Conservation (phyloP, 1,140 invertebrate species). For the Penaeus vannamei region DNA sequence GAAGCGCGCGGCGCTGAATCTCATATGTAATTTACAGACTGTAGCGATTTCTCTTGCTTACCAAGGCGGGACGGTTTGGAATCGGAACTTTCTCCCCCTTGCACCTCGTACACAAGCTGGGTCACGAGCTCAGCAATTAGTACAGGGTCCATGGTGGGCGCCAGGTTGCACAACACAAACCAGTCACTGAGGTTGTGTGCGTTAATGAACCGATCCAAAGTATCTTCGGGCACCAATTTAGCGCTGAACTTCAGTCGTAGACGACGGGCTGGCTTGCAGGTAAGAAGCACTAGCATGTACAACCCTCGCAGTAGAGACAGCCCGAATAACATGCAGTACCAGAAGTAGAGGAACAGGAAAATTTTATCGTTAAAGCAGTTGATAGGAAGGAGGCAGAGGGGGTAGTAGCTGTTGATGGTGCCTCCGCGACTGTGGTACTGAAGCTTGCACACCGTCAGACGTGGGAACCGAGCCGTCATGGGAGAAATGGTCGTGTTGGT, state of each 20-base stretch:
- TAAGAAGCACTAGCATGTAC: conserved; percentile 67
- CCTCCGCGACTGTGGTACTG: conserved; percentile 68
- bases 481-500: conserved; percentile 67
- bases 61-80: conserved; percentile 68
- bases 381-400: conserved; percentile 67
- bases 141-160: conserved; percentile 68
- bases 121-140: conserved; percentile 68
- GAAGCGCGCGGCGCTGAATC: conserved; percentile 68
- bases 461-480: conserved; percentile 67
- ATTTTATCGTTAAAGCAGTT: conserved; percentile 68
- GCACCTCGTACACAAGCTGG: conserved; percentile 68
- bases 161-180: conserved; percentile 68
- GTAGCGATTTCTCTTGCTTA: conserved; percentile 68
- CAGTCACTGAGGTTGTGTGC: conserved; percentile 68
- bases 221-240: conserved; percentile 67
- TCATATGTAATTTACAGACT: conserved; percentile 69
- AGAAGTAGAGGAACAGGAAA: conserved; percentile 68
- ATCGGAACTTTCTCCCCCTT: conserved; percentile 66
- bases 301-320: conserved; percentile 65
- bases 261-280: conserved; percentile 67
- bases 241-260: conserved; percentile 67
- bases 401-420: conserved; percentile 68
- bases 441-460: conserved; percentile 67
- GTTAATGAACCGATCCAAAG: conserved; percentile 68
- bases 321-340: conserved; percentile 67